Conservation (phyloP, 2,888 invertebrate genomes). For the Sinotaia quadrata region DNA sequence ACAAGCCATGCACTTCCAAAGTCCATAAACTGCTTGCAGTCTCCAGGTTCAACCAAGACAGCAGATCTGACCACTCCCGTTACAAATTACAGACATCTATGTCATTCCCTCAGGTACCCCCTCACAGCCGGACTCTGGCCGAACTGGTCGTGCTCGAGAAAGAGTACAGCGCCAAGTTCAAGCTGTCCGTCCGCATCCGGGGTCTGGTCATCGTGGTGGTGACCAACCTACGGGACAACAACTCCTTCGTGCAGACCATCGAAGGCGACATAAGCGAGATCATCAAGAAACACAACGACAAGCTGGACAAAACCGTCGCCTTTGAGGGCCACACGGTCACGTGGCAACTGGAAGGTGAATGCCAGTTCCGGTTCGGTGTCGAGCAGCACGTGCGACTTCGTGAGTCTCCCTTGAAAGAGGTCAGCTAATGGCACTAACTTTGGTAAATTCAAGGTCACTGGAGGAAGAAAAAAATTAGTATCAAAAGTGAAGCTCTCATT, state of each 20-base stretch:
- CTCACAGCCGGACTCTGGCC: constrained; percentile 68
- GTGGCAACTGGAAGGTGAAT: constrained; percentile 58
- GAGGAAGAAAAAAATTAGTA: no score
- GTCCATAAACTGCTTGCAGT: no score
- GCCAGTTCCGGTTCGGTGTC: constrained; percentile 68
- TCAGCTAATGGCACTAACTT: neutral
- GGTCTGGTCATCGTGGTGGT: constrained; percentile 69
- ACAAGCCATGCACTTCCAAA: no score
- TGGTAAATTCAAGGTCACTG: neutral
- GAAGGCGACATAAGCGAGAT: constrained; percentile 66
- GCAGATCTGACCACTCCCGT: no score
- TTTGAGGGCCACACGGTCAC: constrained; percentile 48
- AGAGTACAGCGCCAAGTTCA: constrained; percentile 72
- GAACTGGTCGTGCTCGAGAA: constrained; percentile 73
- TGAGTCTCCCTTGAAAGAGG: constrained; percentile 43
- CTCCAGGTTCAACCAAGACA: no score
- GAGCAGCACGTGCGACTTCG: constrained; percentile 68
- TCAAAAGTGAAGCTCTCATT: no score
- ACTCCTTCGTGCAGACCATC: constrained; percentile 68
- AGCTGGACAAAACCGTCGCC: constrained; percentile 42
- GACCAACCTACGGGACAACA: constrained; percentile 71
- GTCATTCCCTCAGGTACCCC: constrained; percentile 52
- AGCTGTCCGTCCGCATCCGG: constrained; percentile 63
- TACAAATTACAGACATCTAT: no score
- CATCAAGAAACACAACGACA: constrained; percentile 46